Evolutionary conservation across 2,113 vertebrate genomes (phyloP).

Genomic region (Hippocampus guttulatus): DNA sequence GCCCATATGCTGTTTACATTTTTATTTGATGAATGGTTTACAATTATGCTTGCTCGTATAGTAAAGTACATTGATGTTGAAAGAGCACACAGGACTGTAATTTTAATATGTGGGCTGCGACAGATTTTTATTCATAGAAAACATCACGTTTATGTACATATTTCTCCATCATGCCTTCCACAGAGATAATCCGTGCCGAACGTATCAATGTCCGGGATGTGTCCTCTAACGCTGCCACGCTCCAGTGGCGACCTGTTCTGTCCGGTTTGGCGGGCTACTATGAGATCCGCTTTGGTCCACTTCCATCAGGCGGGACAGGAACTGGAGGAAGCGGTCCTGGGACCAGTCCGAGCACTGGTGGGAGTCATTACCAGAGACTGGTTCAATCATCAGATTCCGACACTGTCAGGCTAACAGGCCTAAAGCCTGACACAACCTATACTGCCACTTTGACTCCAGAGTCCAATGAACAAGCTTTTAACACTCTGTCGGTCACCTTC

Average conservation of each 20-base stretch:
- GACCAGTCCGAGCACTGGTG: constrained; percentile 60
- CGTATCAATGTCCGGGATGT: constrained; percentile 77
- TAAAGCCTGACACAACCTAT: constrained; percentile 82
- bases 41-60: background rate
- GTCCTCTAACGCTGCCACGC: constrained; percentile 74
- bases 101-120: background rate
- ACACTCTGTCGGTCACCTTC: constrained; percentile 74
- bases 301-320: constrained; percentile 24
- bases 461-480: constrained; percentile 72
- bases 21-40: background rate
- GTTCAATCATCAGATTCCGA: constrained; percentile 71
- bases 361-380: constrained; percentile 53
- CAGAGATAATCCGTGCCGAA: constrained; percentile 81
- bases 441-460: constrained; percentile 78
- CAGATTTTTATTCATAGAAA: background rate
- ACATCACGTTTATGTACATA: background rate
- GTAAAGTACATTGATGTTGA: background rate
- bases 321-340: constrained; percentile 3
- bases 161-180: background rate
- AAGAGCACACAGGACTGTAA: background rate
- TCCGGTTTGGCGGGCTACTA: constrained; percentile 73
- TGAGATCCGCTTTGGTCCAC: constrained; percentile 73
- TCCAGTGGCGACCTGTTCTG: constrained; percentile 83
- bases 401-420: constrained; percentile 61
- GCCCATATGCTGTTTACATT: background rate